Evolutionary conservation across 2,888 invertebrate genomes (phyloP).

Genomic region (Dryocosmus kuriphilus): DNA sequence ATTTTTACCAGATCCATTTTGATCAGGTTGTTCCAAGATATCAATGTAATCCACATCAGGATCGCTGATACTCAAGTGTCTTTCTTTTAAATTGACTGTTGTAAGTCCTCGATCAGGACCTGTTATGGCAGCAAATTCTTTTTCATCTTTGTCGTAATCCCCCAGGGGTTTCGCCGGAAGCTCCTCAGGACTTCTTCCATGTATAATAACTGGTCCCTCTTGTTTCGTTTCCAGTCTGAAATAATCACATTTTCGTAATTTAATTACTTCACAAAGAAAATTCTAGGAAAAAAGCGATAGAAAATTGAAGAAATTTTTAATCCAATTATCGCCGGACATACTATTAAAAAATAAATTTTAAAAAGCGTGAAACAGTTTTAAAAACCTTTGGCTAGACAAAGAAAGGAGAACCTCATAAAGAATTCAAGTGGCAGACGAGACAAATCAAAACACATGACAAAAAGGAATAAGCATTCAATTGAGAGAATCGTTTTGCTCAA

Average conservation of each 20-base stretch:
- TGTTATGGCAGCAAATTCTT: conserved; percentile 86
- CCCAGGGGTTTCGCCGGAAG: conserved; percentile 83
- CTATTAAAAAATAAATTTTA: too few species aligned
- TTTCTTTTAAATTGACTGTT: conserved; percentile 83
- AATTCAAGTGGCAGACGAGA: not conserved
- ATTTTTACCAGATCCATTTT: conserved; percentile 67
- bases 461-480: conserved; percentile 13
- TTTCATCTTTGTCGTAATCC: conserved; percentile 78
- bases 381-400: conserved; percentile 18
- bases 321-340: too few species aligned
- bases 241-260: conserved; percentile 11
- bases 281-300: too few species aligned
- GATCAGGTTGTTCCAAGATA: conserved; percentile 77
- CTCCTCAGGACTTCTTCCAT: conserved; percentile 86
- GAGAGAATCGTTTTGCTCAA: conserved; percentile 5
- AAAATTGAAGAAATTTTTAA: too few species aligned
- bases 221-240: conserved; percentile 74
- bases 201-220: conserved; percentile 82
- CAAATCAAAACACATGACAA: conserved; percentile 1
- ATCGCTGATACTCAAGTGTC: conserved; percentile 83
- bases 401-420: not conserved
- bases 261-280: not conserved
- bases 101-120: conserved; percentile 91
- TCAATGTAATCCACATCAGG: conserved; percentile 88
- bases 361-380: not conserved